Percentiles rank a stretch among this genome's conserved stretches.
phyloP scores from a whole-genome alignment of 2,888 invertebrate species.

The Villa cingulata region DNA sequence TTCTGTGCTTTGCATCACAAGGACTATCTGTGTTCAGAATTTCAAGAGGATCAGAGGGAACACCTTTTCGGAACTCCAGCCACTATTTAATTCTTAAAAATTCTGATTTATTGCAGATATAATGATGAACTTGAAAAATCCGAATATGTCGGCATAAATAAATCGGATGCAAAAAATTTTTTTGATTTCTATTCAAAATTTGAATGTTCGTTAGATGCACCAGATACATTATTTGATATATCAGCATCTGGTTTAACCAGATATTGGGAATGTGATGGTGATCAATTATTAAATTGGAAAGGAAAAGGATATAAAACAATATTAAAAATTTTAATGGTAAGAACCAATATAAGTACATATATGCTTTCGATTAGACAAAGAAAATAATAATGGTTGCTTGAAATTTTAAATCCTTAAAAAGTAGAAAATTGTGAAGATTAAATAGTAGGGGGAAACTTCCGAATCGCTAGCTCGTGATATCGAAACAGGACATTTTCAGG shows the following conservation, averaged over 20 bases:
- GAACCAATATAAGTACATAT: conserved; percentile 5
- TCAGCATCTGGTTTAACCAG: conserved; percentile 49
- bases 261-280: conserved; percentile 56
- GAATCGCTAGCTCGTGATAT: too few relatives aligned
- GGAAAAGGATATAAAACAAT: conserved; percentile 53
- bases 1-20: too few relatives aligned
- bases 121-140: conserved; percentile 20
- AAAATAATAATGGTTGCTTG: neutral
- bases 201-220: conserved; percentile 40
- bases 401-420: too few relatives aligned
- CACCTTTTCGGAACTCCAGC: too few relatives aligned
- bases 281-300: conserved; percentile 58
- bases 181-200: conserved; percentile 46
- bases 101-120: conserved; percentile 10
- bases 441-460: too few relatives aligned
- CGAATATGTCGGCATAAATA: conserved; percentile 29
- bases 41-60: too few relatives aligned
- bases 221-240: conserved; percentile 51
- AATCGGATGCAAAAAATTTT: conserved; percentile 37
- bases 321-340: conserved; percentile 54
- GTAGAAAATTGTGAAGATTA: too few relatives aligned
- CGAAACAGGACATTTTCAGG: too few relatives aligned
- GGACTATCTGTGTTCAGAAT: too few relatives aligned
- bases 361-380: neutral
- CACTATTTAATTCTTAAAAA: too few relatives aligned